phyloP scores from a whole-genome alignment of 2,888 invertebrate genomes.

The Andrena marginata region DNA sequence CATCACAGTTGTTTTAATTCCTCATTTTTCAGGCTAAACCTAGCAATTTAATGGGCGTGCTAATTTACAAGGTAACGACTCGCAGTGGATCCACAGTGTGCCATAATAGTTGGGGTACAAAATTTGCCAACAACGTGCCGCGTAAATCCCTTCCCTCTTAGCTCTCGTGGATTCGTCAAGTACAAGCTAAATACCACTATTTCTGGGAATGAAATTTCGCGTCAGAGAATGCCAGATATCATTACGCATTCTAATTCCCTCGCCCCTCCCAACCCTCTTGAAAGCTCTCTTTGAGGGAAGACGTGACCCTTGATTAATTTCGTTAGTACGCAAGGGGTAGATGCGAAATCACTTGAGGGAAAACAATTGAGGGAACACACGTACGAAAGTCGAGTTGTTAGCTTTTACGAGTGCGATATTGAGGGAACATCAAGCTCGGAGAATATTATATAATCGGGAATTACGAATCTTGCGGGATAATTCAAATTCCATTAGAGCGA shows the following conservation, averaged over 20 bases:
- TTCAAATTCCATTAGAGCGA: background rate
- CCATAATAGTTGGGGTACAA: slow-evolving; percentile 3
- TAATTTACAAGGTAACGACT: background rate
- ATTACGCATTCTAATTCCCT: slow-evolving; percentile 24
- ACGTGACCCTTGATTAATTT: slow-evolving; percentile 29
- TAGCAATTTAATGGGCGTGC: background rate
- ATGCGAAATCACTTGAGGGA: background rate
- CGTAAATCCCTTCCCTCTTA: slow-evolving; percentile 25
- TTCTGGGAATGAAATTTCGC: slow-evolving; percentile 27
- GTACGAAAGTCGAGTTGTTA: background rate
- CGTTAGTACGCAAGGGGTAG: background rate
- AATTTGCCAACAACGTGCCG: slow-evolving; percentile 10
- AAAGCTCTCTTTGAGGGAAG: slow-evolving; percentile 4
- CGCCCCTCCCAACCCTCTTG: background rate
- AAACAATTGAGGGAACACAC: background rate
- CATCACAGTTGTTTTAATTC: no score
- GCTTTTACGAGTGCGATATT: background rate
- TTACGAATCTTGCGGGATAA: background rate
- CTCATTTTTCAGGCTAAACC: background rate
- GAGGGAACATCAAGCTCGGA: background rate
- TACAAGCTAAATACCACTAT: slow-evolving; percentile 27
- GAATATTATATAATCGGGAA: background rate
- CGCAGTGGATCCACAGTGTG: background rate
- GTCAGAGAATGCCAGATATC: slow-evolving; percentile 19
- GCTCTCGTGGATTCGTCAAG: slow-evolving; percentile 18